These are phyloP conservation scores for Agraylea sexmaculata DNA, from an alignment of 1,140 invertebrate species.

Conservation along the genomic window DNA sequence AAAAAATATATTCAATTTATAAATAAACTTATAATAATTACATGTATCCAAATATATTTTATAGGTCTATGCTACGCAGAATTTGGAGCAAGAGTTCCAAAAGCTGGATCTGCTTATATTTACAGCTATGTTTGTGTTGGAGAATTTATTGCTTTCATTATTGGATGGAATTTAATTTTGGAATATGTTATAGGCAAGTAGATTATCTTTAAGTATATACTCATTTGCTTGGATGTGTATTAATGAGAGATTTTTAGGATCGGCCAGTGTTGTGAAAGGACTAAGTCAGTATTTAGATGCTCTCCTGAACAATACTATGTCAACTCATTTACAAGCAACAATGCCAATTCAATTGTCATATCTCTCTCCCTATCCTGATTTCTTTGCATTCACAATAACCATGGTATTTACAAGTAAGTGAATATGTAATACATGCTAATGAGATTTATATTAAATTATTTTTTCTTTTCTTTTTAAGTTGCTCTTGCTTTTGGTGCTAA, in stretches of 20 bases:
- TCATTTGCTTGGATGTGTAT: too few species aligned
- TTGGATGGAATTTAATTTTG: constrained; percentile 82
- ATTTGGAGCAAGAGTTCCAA: constrained; percentile 79
- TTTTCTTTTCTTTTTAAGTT: constrained; percentile 38
- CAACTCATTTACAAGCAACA: constrained; percentile 46
- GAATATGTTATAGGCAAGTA: constrained; percentile 77
- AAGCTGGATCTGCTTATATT: constrained; percentile 77
- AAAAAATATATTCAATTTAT: constrained; percentile 7
- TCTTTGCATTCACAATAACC: constrained; percentile 50
- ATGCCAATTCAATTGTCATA: constrained; percentile 64
- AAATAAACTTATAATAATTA: constrained; percentile 1
- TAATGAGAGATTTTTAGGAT: constrained; percentile 48
- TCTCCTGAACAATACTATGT: constrained; percentile 40
- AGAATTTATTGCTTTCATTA: constrained; percentile 66
- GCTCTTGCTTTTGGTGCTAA: constrained; percentile 70
- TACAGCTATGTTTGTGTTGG: constrained; percentile 86
- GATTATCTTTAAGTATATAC: constrained; percentile 1
- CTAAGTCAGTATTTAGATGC: constrained; percentile 67
- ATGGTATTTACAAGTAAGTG: constrained; percentile 43
- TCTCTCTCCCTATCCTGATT: constrained; percentile 55
- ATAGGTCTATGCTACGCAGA: constrained; percentile 75
- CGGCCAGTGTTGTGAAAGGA: constrained; percentile 73
- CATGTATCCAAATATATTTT: constrained; percentile 22
- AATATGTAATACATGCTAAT: neutral
- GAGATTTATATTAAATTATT: constrained; percentile 1